These are phyloP conservation scores for Hermaeophaga mercurialis DNA, from an alignment of 2,888 invertebrate genomes.

Conservation along the genomic window DNA sequence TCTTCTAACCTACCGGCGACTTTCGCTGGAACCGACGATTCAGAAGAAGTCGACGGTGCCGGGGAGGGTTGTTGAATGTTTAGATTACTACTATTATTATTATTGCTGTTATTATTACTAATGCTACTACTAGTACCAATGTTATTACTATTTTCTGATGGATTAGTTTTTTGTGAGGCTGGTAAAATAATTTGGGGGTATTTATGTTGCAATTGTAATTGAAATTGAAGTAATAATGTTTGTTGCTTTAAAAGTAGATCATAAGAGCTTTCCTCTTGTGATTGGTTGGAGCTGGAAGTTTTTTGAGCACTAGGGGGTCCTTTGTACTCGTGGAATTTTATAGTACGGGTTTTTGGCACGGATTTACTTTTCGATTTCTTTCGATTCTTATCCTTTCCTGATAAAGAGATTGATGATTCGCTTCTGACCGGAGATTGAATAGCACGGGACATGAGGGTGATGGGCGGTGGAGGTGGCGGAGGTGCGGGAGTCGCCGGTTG, in stretches of 20 bases:
- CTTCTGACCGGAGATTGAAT: slow-evolving; percentile 54
- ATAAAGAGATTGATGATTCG: too few relatives aligned
- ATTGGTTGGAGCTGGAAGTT: slow-evolving; percentile 65
- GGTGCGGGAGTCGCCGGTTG: slow-evolving; percentile 62
- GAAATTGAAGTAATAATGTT: slow-evolving; percentile 87
- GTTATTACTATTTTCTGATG: slow-evolving; percentile 24
- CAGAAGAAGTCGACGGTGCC: slow-evolving; percentile 55
- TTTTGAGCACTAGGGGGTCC: slow-evolving; percentile 87
- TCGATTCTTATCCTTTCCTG: slow-evolving; percentile 78
- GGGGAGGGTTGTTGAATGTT: slow-evolving; percentile 55
- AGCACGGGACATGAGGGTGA: slow-evolving; percentile 60
- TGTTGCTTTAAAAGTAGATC: slow-evolving; percentile 93
- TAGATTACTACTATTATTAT: slow-evolving; percentile 28
- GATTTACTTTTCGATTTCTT: slow-evolving; percentile 84
- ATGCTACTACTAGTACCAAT: too few relatives aligned
- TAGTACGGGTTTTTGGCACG: slow-evolving; percentile 81
- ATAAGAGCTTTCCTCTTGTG: slow-evolving; percentile 79
- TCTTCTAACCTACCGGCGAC: slow-evolving; percentile 80
- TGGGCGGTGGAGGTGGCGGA: slow-evolving; percentile 60
- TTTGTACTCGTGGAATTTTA: slow-evolving; percentile 97
- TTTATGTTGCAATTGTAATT: slow-evolving; percentile 82
- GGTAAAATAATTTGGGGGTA: slow-evolving; percentile 83
- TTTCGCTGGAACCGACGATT: slow-evolving; percentile 54
- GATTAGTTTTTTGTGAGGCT: slow-evolving; percentile 63
- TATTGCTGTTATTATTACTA: too few relatives aligned